phyloP scores from a whole-genome alignment of 2,888 invertebrate genomes.

The Macrophya annulata region DNA sequence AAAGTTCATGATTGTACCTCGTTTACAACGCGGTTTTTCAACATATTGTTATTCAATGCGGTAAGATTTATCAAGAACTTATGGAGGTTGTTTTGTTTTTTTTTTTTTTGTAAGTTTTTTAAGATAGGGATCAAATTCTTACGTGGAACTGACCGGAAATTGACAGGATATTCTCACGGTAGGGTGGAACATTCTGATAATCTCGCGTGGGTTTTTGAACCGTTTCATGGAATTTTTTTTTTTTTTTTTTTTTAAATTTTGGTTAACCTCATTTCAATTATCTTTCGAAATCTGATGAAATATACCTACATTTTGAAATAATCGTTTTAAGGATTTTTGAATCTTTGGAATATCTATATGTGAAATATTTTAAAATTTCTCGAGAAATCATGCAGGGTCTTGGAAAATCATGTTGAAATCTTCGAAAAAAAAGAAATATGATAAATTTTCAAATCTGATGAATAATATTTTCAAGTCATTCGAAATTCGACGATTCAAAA shows the following conservation, averaged over 20 bases:
- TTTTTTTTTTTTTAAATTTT: not conserved
- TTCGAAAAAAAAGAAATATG: too few species aligned
- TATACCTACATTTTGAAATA: not conserved
- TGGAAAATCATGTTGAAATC: not conserved
- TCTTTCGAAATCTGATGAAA: not conserved
- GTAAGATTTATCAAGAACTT: conserved; percentile 1
- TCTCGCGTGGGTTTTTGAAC: not conserved
- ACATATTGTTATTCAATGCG: not conserved
- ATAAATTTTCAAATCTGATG: too few species aligned
- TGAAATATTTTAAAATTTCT: not conserved
- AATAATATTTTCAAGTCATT: not conserved
- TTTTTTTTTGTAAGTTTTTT: not conserved
- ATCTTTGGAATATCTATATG: not conserved
- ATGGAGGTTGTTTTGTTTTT: not conserved
- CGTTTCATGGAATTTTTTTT: not conserved
- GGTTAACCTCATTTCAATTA: not conserved
- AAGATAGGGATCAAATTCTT: too few species aligned
- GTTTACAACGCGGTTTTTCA: not conserved
- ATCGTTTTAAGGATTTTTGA: not conserved
- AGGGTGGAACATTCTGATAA: not conserved
- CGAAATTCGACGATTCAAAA: not conserved
- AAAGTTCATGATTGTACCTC: not conserved
- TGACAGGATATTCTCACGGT: not conserved
- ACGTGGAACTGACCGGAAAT: not conserved
- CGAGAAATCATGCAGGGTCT: not conserved